A percentile compares a stretch with the other conserved stretches of the same genome.
phyloP scores from a whole-genome alignment of 2,888 invertebrate species.

The Napeogenes sylphis region DNA sequence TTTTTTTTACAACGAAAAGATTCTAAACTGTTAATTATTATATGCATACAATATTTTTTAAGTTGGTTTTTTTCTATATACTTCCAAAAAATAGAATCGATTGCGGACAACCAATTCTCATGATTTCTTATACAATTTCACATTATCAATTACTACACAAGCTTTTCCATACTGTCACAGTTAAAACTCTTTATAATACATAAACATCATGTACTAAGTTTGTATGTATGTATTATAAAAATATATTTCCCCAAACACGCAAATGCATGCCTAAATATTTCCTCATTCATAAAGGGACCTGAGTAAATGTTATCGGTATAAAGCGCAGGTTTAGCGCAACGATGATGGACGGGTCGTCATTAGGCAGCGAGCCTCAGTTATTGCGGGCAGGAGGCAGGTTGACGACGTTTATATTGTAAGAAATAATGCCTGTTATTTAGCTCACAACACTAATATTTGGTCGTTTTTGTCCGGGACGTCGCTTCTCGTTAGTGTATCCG shows the following conservation, averaged over 20 bases:
- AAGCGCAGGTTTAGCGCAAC: conserved; percentile 31
- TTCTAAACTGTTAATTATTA: no score
- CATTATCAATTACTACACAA: no score
- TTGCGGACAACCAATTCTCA: no score
- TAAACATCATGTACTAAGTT: not conserved
- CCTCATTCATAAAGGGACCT: not conserved
- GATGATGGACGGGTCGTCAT: conserved; percentile 62
- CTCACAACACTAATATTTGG: conserved; percentile 58
- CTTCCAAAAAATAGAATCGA: no score
- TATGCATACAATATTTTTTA: no score
- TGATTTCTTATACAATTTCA: no score
- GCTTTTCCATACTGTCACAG: no score
- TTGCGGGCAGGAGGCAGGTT: conserved; percentile 55
- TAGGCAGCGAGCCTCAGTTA: conserved; percentile 54
- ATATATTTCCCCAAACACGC: not conserved
- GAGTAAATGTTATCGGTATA: conserved; percentile 40
- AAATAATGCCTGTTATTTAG: conserved; percentile 67
- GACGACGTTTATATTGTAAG: conserved; percentile 61
- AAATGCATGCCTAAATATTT: conserved; percentile 1
- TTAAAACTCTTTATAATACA: not conserved
- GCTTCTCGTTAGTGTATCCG: conserved; percentile 48
- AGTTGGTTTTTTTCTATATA: no score
- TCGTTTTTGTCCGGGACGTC: conserved; percentile 51
- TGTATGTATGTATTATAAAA: not conserved
- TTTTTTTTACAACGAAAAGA: no score